Percentiles rank a stretch among this genome's conserved stretches.
These are phyloP conservation scores for Suillia variegata DNA, from an alignment of 2,888 invertebrate genomes.

Conservation along the genomic window DNA sequence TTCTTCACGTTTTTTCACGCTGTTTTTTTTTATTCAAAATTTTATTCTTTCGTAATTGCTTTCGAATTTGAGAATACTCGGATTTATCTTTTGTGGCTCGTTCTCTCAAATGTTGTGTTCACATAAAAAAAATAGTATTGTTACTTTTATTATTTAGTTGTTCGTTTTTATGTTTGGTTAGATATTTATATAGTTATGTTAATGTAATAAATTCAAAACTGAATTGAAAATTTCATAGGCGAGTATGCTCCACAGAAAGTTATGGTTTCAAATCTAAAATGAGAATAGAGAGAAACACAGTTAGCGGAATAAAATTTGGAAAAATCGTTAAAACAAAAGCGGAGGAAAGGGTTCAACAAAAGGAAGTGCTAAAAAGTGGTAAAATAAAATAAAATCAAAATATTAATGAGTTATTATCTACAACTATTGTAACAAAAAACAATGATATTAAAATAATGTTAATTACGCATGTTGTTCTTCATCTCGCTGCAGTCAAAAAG, in stretches of 20 bases:
- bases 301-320: not conserved
- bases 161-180: constrained; percentile 12
- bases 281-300: constrained; percentile 1
- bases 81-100: not conserved
- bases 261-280: constrained; percentile 51
- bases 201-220: constrained; percentile 43
- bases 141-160: not conserved
- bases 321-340: not conserved
- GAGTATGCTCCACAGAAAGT: constrained; percentile 48
- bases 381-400: constrained; percentile 2
- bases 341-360: not conserved
- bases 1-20: not conserved
- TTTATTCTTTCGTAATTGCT: not conserved
- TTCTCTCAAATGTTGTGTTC: not conserved
- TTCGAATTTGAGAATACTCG: not conserved
- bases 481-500: too few species aligned
- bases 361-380: not conserved
- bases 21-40: not conserved
- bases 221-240: constrained; percentile 46
- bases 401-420: not conserved
- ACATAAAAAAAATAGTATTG: too few species aligned
- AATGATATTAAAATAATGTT: too few species aligned
- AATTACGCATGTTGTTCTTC: too few species aligned
- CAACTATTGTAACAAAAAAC: not conserved
- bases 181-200: constrained; percentile 21